Conservation (phyloP, 2,797 vertebrate species). For the Carcharodon carcharias region DNA sequence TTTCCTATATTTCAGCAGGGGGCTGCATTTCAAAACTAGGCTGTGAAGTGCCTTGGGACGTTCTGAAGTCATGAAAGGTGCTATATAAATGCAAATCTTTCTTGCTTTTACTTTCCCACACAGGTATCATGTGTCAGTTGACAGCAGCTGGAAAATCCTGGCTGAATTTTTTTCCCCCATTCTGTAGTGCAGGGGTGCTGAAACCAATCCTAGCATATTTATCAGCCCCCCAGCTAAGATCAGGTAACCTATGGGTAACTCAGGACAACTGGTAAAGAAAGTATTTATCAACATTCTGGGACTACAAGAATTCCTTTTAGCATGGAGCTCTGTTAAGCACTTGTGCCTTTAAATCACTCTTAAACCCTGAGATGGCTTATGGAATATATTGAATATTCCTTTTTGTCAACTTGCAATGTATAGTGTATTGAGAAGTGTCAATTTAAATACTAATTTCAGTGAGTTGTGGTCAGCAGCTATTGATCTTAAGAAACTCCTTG, state of each 20-base stretch:
- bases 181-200: neutral
- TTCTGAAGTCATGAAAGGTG: too few relatives aligned
- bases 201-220: neutral
- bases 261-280: neutral
- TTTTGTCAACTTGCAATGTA: neutral
- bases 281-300: neutral
- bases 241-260: neutral
- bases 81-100: neutral
- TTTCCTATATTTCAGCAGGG: neutral
- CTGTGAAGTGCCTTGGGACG: neutral
- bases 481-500: neutral
- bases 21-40: neutral
- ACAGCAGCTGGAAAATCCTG: neutral
- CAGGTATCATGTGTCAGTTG: neutral
- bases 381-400: neutral
- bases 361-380: neutral
- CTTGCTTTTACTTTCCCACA: neutral
- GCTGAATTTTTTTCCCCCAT: neutral
- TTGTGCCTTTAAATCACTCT: neutral
- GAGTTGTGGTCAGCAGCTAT: constrained; percentile 7
- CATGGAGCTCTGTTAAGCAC: neutral
- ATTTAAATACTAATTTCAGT: constrained; percentile 9
- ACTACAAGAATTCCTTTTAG: neutral
- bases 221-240: neutral
- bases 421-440: neutral